Conservation (phyloP, 2,888 invertebrate genomes). For the Erebia palarica region DNA sequence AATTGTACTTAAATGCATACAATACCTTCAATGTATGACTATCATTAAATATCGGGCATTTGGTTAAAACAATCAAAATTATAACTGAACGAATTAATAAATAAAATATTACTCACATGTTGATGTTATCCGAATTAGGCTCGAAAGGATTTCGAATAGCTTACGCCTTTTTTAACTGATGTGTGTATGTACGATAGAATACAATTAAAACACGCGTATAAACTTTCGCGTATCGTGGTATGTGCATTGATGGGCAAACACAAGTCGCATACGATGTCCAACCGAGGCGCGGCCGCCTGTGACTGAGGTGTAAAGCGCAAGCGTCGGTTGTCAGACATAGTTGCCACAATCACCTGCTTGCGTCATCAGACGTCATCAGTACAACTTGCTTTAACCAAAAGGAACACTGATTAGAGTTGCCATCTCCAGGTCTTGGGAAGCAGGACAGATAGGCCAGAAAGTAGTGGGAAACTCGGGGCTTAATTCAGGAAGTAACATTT, state of each 20-base stretch:
- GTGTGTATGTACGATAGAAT: constrained; percentile 59
- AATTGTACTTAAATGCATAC: not conserved
- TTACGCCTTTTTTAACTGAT: constrained; percentile 36
- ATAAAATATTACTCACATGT: constrained; percentile 38
- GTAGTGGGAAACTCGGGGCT: too few relatives aligned
- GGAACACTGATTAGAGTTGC: constrained; percentile 2
- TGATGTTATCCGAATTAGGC: constrained; percentile 36
- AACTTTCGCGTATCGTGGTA: constrained; percentile 63
- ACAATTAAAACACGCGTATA: constrained; percentile 60
- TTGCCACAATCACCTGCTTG: constrained; percentile 37
- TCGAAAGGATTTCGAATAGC: constrained; percentile 34
- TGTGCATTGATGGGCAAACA: constrained; percentile 52
- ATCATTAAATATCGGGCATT: not conserved
- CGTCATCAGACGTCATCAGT: constrained; percentile 49
- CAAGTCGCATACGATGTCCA: constrained; percentile 50
- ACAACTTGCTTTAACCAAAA: constrained; percentile 15
- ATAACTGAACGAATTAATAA: not conserved
- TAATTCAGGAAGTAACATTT: too few relatives aligned
- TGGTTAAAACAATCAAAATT: too few relatives aligned
- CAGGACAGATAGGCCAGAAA: not conserved
- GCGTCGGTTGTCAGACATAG: constrained; percentile 41
- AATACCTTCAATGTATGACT: not conserved
- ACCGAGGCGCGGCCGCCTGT: constrained; percentile 58
- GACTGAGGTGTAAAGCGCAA: constrained; percentile 57
- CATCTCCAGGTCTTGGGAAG: not conserved